Evolutionary conservation across 2,797 vertebrate species (phyloP), one percentile per base, ranked within the genome.

Genomic region (Alcedo quadribrachys): DNA sequence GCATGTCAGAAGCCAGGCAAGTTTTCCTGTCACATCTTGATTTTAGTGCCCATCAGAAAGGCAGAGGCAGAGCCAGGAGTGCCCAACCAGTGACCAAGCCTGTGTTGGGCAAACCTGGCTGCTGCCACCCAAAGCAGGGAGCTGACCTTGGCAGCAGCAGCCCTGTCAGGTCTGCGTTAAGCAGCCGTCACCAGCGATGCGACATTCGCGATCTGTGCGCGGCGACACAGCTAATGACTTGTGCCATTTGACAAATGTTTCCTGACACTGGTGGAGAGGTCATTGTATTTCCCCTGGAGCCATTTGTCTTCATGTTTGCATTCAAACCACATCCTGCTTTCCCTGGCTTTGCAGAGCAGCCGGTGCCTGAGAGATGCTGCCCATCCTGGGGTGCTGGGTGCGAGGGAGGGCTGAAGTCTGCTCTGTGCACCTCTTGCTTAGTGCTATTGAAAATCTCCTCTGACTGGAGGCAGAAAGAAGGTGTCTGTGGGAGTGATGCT

Each of bases 171-270:
- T 69, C 60, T 75, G 77, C 60, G 7, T 81, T 80, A 81, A 54
- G 22, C 62, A 35, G 33, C 80, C 14, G 0, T 61, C 74, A 61
- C 58, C 81, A 40, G 75, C 1, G 6, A 71, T 9, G 42, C 10
- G 54, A 35, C 0, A 0, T 28, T 89, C 45, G 57, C 0, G 1
- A 18, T 54, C 91, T 42, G 62, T 68, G 79, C 85, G 58, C 5
- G 1, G 57, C 5, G 1, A 48, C 69, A 80, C 53, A 80, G 85
- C 80, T 87, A 80, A 87, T 70, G 77, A 37, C 74, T 87, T 83
- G 60, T 91, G 89, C 90, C 90, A 35, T 46, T 54, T 93, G 80
- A 89, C 85, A 87, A 89, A 76, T 85, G 80, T 85, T 83, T 91
- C 85, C 79, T 92, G 90, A 84, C 81, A 70, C 77, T 46, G 43